Evolutionary conservation across 2,888 invertebrate genomes (phyloP), one percentile per base, ranked within the genome.

Genomic region (Chymomyza amoena): DNA sequence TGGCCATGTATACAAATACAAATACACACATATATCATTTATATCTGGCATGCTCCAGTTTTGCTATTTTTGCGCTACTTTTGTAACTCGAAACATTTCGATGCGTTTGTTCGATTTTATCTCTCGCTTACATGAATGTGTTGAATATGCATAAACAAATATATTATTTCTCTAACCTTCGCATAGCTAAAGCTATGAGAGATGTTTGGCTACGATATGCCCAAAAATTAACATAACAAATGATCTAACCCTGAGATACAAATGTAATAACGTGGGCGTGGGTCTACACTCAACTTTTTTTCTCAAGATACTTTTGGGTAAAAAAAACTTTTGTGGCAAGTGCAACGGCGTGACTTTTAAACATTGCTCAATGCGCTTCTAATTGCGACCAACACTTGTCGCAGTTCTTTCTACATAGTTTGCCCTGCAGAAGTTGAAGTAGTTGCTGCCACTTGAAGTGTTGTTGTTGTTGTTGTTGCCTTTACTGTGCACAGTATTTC

Each of bases 201-300:
- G 63, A 39, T 61, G 56, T 57, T 10, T 59, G 32, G 61, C 10
- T 52, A 87, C 78, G 82, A 82, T 82, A 88, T 75, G 84, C 75
- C 78, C 75, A 69, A 87, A 87, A 81, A 82, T 75, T 79, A 84
- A 88, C 81, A 88, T 83, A 87, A 84, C 72, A 88, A 88, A 83
- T 88, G 87, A 70, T 71, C 75, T 69, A 64, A 74, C 87, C 73
- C 71, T 82, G 25, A 54, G 54, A 54, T 54, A 54, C 54, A 54
- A 10, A 54, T 54, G 54, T 54, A 54, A 54, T 54, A n/a, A 54
- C 18, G 54, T 54, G 54, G 54, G 54, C 54, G 54, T 20, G 16
- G n/a, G n/a, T n/a, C 16, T 10, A 20, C 18, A 54, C 54, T 18
- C 54, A 54, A 54, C 54, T 54, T 54, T 7, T 52, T 54, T 54